These are phyloP conservation scores for Ormyrus rosae DNA, from an alignment of 2,888 invertebrate species.

Conservation along the genomic window DNA sequence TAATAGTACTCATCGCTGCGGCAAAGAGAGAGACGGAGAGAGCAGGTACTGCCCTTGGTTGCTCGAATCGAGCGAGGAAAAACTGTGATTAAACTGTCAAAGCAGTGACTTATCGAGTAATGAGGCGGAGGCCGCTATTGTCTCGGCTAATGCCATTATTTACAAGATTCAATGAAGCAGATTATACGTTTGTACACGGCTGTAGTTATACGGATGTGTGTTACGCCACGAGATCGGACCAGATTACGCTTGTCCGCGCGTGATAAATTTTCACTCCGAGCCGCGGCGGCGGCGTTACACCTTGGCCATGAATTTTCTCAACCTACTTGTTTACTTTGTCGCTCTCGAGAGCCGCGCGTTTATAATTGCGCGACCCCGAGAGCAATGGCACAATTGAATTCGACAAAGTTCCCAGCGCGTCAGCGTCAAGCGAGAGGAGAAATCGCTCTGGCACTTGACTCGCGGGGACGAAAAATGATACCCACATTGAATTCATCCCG, in stretches of 20 bases:
- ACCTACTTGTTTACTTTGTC: not conserved
- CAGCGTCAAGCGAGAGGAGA: too few species aligned
- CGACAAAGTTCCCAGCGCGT: too few species aligned
- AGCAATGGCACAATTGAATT: too few species aligned
- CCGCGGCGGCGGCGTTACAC: not conserved
- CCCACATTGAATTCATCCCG: too few species aligned
- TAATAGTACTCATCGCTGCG: constrained; percentile 32
- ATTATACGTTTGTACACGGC: constrained; percentile 8
- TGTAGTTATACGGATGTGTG: not conserved
- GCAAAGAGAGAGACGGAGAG: not conserved
- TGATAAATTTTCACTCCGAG: constrained; percentile 17
- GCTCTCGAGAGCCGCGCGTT: not conserved
- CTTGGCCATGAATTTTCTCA: not conserved
- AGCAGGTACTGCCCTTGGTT: not conserved
- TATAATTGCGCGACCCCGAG: too few species aligned
- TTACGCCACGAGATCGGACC: constrained; percentile 2
- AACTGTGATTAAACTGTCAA: constrained; percentile 51
- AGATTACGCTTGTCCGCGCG: constrained; percentile 18
- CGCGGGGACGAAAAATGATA: too few species aligned
- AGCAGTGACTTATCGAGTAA: constrained; percentile 48
- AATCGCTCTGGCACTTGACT: too few species aligned
- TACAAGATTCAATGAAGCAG: constrained; percentile 44
- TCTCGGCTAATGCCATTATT: constrained; percentile 42
- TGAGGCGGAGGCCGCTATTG: constrained; percentile 25
- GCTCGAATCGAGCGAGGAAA: constrained; percentile 3